These are phyloP conservation scores for Jacana jacana DNA, from an alignment of 2,113 vertebrate genomes.

Conservation along the genomic window DNA sequence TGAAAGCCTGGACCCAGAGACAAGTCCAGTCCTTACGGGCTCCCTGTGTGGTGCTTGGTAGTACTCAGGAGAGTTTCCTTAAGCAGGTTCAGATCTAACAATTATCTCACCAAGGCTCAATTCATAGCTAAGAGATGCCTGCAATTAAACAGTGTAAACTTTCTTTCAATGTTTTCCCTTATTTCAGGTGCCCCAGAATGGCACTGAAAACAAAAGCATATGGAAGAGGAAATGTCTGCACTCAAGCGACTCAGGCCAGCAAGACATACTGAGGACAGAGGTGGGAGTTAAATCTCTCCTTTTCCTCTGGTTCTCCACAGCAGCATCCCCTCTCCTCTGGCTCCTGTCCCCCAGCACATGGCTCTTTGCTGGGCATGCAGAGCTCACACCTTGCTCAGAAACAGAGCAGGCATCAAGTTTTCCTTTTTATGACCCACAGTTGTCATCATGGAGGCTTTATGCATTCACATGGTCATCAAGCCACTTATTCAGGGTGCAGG, in stretches of 20 bases:
- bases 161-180: neutral
- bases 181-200: neutral
- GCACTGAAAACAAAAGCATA: neutral
- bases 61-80: neutral
- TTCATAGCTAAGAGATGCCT: neutral
- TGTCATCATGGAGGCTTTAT: accelerated
- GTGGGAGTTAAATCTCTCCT: neutral
- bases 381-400: neutral
- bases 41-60: neutral
- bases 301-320: neutral
- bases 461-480: accelerated
- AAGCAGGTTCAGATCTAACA: neutral
- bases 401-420: neutral
- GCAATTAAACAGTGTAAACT: neutral
- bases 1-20: neutral
- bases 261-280: neutral
- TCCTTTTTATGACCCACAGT: neutral
- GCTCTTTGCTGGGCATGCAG: accelerated
- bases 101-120: neutral
- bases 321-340: neutral
- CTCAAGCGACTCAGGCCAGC: neutral
- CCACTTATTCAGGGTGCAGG: neutral
- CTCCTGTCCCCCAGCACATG: accelerated
- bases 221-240: neutral
- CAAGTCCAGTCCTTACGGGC: neutral